These are phyloP conservation scores for Stenotaenia linearis DNA, from an alignment of 2,888 invertebrate species.

Conservation along the genomic window DNA sequence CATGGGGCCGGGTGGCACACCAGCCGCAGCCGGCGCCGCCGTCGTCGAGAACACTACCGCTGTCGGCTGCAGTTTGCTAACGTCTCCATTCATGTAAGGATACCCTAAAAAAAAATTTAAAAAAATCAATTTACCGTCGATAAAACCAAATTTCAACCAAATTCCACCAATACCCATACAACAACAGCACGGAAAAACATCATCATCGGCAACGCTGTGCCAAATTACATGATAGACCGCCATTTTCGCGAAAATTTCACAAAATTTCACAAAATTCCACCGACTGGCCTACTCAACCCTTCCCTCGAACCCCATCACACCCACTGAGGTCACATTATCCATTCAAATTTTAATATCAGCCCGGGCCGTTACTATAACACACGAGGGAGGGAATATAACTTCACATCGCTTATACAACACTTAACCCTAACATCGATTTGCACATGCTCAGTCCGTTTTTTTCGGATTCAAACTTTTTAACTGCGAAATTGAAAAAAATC, in stretches of 20 bases:
- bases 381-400: not conserved
- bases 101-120: conserved; percentile 59
- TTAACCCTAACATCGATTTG: not conserved
- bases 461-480: not conserved
- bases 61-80: conserved; percentile 59
- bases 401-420: not conserved
- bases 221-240: not conserved
- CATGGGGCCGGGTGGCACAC: not conserved
- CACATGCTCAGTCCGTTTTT: not conserved
- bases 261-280: too few relatives aligned
- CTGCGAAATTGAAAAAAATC: not conserved
- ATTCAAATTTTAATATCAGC: not conserved
- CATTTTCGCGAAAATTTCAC: not conserved
- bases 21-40: conserved; percentile 29
- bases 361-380: not conserved
- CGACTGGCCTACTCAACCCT: too few relatives aligned
- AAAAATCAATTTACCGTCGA: too few relatives aligned
- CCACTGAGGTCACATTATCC: not conserved
- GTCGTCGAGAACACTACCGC: conserved; percentile 36
- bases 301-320: not conserved
- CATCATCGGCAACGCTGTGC: not conserved
- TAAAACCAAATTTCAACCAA: conserved; percentile 39
- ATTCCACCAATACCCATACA: not conserved
- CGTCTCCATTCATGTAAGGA: conserved; percentile 78
- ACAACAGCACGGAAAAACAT: not conserved